phyloP scores from a whole-genome alignment of 1,140 invertebrate genomes.

The Macrocentrus cingulum region DNA sequence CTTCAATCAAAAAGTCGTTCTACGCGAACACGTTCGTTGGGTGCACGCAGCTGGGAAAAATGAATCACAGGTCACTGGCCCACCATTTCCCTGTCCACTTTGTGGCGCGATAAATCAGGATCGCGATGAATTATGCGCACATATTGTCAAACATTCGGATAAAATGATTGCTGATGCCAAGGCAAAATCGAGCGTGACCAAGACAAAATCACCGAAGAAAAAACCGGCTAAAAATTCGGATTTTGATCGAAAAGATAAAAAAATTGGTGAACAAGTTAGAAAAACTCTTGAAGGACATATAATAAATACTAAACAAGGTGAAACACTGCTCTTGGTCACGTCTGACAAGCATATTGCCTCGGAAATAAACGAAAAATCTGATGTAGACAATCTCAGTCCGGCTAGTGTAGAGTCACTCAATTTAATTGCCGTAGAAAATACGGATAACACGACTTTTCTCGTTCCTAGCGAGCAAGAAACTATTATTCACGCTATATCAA shows the following conservation, averaged over 20 bases:
- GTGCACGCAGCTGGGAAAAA: slow-evolving; percentile 56
- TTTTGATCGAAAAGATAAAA: background rate
- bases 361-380: slow-evolving; percentile 27
- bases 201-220: slow-evolving; percentile 38
- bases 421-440: slow-evolving; percentile 17
- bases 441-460: slow-evolving; percentile 16
- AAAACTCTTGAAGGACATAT: background rate
- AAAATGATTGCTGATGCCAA: slow-evolving; percentile 57
- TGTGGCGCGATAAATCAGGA: slow-evolving; percentile 54
- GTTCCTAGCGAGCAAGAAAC: slow-evolving; percentile 16
- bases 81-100: slow-evolving; percentile 51
- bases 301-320: slow-evolving; percentile 2
- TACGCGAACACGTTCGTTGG: slow-evolving; percentile 59
- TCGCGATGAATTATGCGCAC: slow-evolving; percentile 58
- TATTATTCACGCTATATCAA: slow-evolving; percentile 25
- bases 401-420: background rate
- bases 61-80: slow-evolving; percentile 40
- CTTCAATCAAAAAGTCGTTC: slow-evolving; percentile 62
- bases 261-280: background rate
- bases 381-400: background rate
- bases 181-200: slow-evolving; percentile 42
- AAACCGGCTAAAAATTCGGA: background rate
- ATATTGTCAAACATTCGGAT: slow-evolving; percentile 61
- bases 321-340: slow-evolving; percentile 36
- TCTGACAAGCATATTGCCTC: slow-evolving; percentile 31